Conservation (phyloP, 2,797 vertebrate genomes). For the Ctenosaura bakeri region DNA sequence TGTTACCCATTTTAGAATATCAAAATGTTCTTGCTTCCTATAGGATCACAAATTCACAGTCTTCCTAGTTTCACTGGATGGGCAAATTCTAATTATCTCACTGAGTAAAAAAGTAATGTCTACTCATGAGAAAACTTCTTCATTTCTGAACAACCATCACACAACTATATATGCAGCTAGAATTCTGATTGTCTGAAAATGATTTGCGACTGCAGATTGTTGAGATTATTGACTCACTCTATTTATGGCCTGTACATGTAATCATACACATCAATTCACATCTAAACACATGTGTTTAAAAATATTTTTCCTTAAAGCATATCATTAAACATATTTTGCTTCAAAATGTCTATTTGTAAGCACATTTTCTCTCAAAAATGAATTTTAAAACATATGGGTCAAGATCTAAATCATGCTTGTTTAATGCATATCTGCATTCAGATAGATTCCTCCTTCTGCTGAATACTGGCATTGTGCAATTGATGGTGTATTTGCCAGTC, state of each 20-base stretch:
- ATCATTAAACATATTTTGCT: neutral
- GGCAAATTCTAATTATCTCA: neutral
- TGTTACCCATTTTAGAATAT: neutral
- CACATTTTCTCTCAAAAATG: neutral
- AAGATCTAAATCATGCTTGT: no score
- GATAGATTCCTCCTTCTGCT: no score
- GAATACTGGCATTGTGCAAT: no score
- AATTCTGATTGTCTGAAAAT: neutral
- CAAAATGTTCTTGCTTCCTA: neutral
- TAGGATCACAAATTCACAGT: neutral
- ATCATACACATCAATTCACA: neutral
- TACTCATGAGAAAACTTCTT: neutral
- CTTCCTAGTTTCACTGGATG: neutral
- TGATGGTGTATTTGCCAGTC: no score
- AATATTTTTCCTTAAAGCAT: neutral
- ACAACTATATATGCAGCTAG: neutral
- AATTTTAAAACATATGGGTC: neutral
- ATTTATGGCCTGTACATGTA: no score
- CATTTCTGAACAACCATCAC: neutral
- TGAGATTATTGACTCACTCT: neutral
- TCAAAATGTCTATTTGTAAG: neutral
- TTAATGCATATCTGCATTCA: no score
- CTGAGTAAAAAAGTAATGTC: neutral
- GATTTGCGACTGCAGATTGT: neutral
- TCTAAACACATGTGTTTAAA: neutral